A percentile compares a stretch with the other conserved stretches of the same genome.
phyloP scores from a whole-genome alignment of 2,888 invertebrate species.

The Polymixis lichenea region DNA sequence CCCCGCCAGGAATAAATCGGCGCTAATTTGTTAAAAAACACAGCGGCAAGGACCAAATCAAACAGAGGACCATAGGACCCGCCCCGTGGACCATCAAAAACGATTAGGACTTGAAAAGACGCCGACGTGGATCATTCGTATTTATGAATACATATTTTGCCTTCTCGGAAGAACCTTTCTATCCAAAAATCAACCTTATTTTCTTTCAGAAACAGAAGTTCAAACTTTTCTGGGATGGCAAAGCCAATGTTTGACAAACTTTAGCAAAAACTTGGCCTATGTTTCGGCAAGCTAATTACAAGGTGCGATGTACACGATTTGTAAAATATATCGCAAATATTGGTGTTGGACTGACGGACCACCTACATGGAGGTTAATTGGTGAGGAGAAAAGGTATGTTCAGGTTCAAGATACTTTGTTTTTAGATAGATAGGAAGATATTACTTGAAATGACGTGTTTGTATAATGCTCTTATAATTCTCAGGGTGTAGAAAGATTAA shows the following conservation, averaged over 20 bases:
- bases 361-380: constrained; percentile 71
- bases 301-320: constrained; percentile 73
- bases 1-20: constrained; percentile 74
- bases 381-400: constrained; percentile 56
- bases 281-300: constrained; percentile 82
- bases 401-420: constrained; percentile 48
- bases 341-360: constrained; percentile 78
- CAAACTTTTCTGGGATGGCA: background rate
- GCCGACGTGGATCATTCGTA: constrained; percentile 68
- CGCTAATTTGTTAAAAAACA: constrained; percentile 82
- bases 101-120: constrained; percentile 71
- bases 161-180: background rate
- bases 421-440: constrained; percentile 49
- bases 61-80: constrained; percentile 70
- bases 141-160: constrained; percentile 56
- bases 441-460: constrained; percentile 41
- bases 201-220: background rate
- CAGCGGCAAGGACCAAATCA: constrained; percentile 75
- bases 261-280: constrained; percentile 69
- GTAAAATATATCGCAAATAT: constrained; percentile 80
- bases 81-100: constrained; percentile 66
- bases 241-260: constrained; percentile 22
- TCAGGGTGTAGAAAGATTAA: constrained; percentile 45
- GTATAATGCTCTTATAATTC: constrained; percentile 53
- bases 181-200: constrained; percentile 45